Evolutionary conservation across 2,888 invertebrate genomes (phyloP), one percentile per base, ranked within the genome.

Genomic region (Lampropteryx suffumata): DNA sequence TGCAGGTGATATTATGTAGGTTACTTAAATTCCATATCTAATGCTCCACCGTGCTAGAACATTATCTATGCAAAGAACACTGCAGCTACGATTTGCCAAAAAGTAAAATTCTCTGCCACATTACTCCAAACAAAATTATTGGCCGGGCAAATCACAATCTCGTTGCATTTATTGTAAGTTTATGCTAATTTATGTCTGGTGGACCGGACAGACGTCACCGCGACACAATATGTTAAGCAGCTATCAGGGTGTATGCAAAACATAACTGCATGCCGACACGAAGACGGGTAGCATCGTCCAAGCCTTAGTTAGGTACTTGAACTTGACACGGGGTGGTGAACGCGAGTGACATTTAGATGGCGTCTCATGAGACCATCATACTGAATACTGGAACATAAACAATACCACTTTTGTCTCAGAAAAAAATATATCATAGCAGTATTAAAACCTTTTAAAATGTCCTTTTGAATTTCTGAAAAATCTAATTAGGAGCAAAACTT

Each of bases 251-350:
- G 61, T 73, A 76, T 78, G 76, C 70, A 65, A 73, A 73, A 64
- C 64, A 36, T 59, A 66, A 78, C 70, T 73, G 79, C 76, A 75
- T 65, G 67, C 67, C 64, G 62, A 59, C 80, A 82, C 76, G 81
- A 75, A 73, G 69, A 69, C 63, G 62, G 64, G 64, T 60, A 56
- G 52, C 50, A 55, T 41, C 58, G 61, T 56, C 55, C 57, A 45
- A 32, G 33, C 45, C 61, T 66, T 62, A 64, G 57, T 61, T 67
- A 76, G 79, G 79, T 82, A 82, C 82, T 84, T 88, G 86, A 87
- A 87, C 87, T 87, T 84, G 82, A 80, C 77, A 71, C 50, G 65
- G 66, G 69, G 57, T 69, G 60, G 59, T 74, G 76, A 76, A 62
- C 70, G 65, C 62, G 21, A 61, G 59, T 69, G 64, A 67, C 69